A percentile compares a stretch with the other conserved stretches of the same genome.
Evolutionary conservation across 1,140 invertebrate species (phyloP).

Genomic region (Drosophila parabipectinata): DNA sequence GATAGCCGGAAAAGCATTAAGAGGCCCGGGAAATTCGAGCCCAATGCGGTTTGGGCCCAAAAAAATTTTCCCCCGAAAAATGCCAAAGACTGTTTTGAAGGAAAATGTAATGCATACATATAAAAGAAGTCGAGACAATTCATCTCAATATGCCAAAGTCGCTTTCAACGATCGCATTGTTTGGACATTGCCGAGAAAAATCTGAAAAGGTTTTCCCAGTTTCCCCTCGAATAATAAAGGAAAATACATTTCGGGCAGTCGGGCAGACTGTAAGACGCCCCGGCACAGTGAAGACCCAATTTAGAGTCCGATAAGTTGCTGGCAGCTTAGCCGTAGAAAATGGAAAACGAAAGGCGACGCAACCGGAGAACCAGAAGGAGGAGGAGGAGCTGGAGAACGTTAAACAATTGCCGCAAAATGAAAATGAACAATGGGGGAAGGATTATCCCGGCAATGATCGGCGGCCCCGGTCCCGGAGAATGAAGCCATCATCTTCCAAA

Average conservation of each 20-base stretch:
- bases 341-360: constrained; percentile 2
- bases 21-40: constrained; percentile 34
- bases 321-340: constrained; percentile 31
- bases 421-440: constrained; percentile 57
- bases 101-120: background rate
- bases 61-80: constrained; percentile 4
- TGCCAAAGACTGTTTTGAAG: constrained; percentile 8
- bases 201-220: constrained; percentile 33
- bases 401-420: constrained; percentile 13
- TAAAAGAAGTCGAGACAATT: constrained; percentile 48
- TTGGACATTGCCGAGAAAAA: constrained; percentile 60
- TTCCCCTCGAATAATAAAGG: constrained; percentile 28
- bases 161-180: constrained; percentile 76
- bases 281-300: constrained; percentile 35
- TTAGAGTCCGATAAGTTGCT: constrained; percentile 44
- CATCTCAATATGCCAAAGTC: constrained; percentile 81
- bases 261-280: constrained; percentile 59
- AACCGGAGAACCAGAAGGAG: constrained; percentile 6
- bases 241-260: constrained; percentile 2
- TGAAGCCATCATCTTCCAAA: constrained; percentile 63
- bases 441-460: constrained; percentile 81
- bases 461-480: constrained; percentile 57
- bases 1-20: constrained; percentile 13
- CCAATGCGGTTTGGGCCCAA: background rate
- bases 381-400: background rate